Percentiles rank a stretch among this genome's conserved stretches.
These are phyloP conservation scores for Phaonia tiefii DNA, from an alignment of 2,888 invertebrate species.

Conservation along the genomic window DNA sequence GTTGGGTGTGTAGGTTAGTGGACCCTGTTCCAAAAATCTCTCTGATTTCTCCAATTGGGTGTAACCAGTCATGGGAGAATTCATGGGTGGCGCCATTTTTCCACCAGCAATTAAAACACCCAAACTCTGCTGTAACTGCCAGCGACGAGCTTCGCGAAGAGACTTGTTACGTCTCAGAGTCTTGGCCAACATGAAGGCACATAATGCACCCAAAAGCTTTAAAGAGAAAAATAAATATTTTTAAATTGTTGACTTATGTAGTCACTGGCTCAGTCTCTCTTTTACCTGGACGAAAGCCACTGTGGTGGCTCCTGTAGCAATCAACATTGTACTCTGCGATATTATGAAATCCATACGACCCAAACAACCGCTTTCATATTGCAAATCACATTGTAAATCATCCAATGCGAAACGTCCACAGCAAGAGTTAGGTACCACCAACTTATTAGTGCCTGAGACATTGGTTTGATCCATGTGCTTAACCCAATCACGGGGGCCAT, in stretches of 20 bases:
- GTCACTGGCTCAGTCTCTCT: too few relatives aligned
- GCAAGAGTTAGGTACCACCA: conserved; percentile 83
- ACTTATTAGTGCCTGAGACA: conserved; percentile 70
- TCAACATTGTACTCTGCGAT: conserved; percentile 86
- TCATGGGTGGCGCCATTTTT: conserved; percentile 74
- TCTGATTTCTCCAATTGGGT: conserved; percentile 77
- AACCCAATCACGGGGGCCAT: conserved; percentile 84
- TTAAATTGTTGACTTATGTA: too few relatives aligned
- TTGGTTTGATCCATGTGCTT: conserved; percentile 71
- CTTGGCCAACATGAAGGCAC: conserved; percentile 93
- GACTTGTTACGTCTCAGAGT: conserved; percentile 90
- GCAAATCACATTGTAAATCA: conserved; percentile 72
- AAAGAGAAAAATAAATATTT: conserved; percentile 13
- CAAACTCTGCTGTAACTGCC: conserved; percentile 82
- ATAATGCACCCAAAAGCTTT: conserved; percentile 92
- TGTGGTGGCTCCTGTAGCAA: conserved; percentile 89
- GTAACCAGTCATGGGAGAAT: conserved; percentile 76
- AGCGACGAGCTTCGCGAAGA: conserved; percentile 86
- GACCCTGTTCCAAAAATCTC: conserved; percentile 71
- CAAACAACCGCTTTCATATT: conserved; percentile 83
- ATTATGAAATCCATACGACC: conserved; percentile 83
- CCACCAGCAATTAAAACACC: conserved; percentile 77
- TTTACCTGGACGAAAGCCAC: conserved; percentile 89
- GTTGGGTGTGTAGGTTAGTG: conserved; percentile 76
- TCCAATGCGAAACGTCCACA: conserved; percentile 79